Percentiles rank a stretch among this genome's conserved stretches.
These are phyloP conservation scores for Poecilia gillii DNA, from an alignment of 2,797 vertebrate species.

Conservation along the genomic window DNA sequence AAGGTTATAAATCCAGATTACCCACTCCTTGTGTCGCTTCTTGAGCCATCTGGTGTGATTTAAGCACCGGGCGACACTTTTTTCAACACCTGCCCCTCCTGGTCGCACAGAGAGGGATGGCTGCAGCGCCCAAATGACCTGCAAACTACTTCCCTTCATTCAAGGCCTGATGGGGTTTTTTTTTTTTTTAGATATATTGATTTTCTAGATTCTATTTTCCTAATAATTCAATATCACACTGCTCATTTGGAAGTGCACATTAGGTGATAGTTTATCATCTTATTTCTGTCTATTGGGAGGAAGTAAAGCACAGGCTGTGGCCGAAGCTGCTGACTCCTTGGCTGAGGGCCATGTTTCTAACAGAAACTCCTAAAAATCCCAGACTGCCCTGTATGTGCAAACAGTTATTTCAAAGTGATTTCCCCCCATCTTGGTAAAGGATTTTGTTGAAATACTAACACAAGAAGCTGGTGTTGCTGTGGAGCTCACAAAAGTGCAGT, in stretches of 20 bases:
- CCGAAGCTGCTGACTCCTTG: background rate
- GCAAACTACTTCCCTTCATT: slow-evolving; percentile 23
- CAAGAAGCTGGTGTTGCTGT: background rate
- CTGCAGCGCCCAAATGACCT: slow-evolving; percentile 8
- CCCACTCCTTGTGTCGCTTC: slow-evolving; percentile 65
- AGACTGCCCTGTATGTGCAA: background rate
- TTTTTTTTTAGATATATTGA: background rate
- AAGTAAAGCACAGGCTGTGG: background rate
- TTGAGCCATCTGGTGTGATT: slow-evolving; percentile 79
- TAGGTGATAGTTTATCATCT: background rate
- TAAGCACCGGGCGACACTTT: slow-evolving; percentile 46
- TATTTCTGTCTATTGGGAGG: background rate
- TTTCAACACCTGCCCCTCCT: slow-evolving; percentile 16
- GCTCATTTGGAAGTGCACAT: background rate
- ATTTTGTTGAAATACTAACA: background rate
- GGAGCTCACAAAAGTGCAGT: background rate
- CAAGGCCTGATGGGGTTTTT: background rate
- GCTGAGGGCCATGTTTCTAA: background rate
- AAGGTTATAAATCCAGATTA: slow-evolving; percentile 82
- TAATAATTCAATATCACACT: background rate
- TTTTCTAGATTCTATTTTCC: background rate
- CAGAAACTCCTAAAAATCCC: background rate
- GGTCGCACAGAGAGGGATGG: slow-evolving; percentile 10
- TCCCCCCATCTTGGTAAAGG: background rate
- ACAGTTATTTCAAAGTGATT: background rate